Percentiles rank a stretch among this genome's conserved stretches.
Conservation (phyloP, 2,797 vertebrate genomes). For the Amphiprion clarkii region DNA sequence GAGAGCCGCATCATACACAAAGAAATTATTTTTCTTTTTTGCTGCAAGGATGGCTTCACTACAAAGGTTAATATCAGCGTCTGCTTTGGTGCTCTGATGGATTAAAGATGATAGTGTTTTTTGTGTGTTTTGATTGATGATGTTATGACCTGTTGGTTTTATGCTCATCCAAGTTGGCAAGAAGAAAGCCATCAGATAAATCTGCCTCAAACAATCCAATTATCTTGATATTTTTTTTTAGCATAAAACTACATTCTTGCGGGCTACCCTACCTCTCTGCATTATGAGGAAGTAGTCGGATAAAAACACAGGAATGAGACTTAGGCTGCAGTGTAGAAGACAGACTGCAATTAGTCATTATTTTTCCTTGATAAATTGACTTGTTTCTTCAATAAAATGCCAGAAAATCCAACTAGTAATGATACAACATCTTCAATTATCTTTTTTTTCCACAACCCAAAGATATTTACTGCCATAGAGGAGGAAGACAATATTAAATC, state of each 20-base stretch:
- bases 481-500: too few species aligned
- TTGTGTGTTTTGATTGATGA: slow-evolving; percentile 28
- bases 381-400: too few species aligned
- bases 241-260: neutral
- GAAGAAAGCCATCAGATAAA: neutral
- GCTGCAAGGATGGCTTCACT: neutral
- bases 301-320: neutral
- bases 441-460: too few species aligned
- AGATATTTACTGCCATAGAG: too few species aligned
- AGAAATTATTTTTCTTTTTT: neutral
- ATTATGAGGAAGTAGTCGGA: neutral
- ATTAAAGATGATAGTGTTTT: neutral
- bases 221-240: neutral
- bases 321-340: neutral
- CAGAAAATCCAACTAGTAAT: too few species aligned
- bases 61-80: slow-evolving; percentile 2
- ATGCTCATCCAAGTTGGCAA: neutral
- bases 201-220: neutral
- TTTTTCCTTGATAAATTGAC: too few species aligned
- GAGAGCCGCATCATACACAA: slow-evolving; percentile 7
- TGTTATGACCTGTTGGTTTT: slow-evolving; percentile 13
- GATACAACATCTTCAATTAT: too few species aligned
- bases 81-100: neutral
- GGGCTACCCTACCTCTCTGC: neutral
- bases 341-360: too few species aligned